Percentiles rank a stretch among this genome's conserved stretches.
phyloP scores from a whole-genome alignment of 2,113 vertebrate species.

The Diadophis punctatus region DNA sequence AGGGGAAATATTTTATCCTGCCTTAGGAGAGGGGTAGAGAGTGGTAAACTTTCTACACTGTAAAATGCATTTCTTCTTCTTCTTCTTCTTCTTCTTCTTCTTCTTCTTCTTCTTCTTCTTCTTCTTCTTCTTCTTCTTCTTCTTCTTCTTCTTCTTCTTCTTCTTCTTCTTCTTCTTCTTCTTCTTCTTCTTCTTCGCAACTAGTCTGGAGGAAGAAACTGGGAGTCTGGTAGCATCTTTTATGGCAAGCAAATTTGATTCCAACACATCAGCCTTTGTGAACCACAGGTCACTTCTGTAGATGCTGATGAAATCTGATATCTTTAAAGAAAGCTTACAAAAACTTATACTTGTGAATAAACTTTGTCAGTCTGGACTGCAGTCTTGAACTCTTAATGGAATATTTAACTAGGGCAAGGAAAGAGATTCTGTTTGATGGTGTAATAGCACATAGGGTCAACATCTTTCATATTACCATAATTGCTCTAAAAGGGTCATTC shows the following conservation, averaged over 20 bases:
- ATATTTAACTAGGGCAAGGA: background rate
- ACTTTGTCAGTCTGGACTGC: background rate
- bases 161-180: background rate
- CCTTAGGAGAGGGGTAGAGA: no score
- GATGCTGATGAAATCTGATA: background rate
- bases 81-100: no score
- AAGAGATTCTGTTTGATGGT: background rate
- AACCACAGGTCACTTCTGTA: background rate
- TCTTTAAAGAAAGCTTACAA: background rate
- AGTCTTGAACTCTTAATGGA: constrained; percentile 25
- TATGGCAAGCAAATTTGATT: background rate
- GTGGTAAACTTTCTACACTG: background rate
- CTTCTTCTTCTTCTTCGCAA: background rate
- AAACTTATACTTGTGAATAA: background rate
- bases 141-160: no score
- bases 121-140: no score
- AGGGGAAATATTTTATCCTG: no score
- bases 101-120: no score
- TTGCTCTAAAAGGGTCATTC: background rate
- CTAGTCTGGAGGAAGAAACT: background rate
- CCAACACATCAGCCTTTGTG: background rate
- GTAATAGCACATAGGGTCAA: constrained; percentile 3
- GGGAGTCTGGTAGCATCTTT: background rate
- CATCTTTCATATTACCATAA: constrained; percentile 3
- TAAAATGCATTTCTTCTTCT: background rate